These are phyloP conservation scores for Vicugna pacos DNA, from an alignment of 2,113 vertebrate species.

Conservation along the genomic window DNA sequence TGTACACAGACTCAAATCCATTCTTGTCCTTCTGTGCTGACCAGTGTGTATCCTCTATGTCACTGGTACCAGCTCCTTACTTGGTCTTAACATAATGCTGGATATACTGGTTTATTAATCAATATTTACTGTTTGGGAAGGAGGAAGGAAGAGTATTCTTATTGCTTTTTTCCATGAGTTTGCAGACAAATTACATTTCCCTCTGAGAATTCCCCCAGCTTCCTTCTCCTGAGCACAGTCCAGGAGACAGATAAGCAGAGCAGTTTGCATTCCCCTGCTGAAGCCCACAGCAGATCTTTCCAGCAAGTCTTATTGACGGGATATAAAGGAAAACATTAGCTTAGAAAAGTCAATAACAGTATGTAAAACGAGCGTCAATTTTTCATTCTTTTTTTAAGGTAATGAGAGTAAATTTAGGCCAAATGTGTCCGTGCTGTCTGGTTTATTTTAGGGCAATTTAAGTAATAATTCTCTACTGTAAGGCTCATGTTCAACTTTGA, in stretches of 20 bases:
- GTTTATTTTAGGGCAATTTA: conserved; percentile 71
- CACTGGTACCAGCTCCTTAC: background rate
- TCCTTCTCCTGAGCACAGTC: background rate
- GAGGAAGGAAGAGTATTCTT: background rate
- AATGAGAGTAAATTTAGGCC: conserved; percentile 72
- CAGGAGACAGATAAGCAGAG: background rate
- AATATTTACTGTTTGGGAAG: background rate
- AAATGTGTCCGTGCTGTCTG: conserved; percentile 43
- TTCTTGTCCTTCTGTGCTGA: background rate
- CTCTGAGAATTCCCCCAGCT: background rate
- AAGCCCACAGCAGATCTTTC: background rate
- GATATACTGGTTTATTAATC: background rate
- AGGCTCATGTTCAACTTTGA: conserved; percentile 58
- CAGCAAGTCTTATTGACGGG: background rate
- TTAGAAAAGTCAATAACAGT: conserved; percentile 37
- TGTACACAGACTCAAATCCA: background rate
- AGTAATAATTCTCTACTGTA: conserved; percentile 62
- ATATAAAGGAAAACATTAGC: conserved; percentile 47
- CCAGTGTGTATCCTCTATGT: background rate
- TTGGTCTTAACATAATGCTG: background rate
- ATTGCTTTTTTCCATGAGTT: background rate
- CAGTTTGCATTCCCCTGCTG: background rate
- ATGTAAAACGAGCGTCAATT: conserved; percentile 32
- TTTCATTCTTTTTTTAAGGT: conserved; percentile 68
- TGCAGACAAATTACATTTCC: background rate